Percentiles rank a stretch among this genome's conserved stretches.
These are phyloP conservation scores for Brachionus plicatilis DNA, from an alignment of 1,140 invertebrate genomes.

Conservation along the genomic window DNA sequence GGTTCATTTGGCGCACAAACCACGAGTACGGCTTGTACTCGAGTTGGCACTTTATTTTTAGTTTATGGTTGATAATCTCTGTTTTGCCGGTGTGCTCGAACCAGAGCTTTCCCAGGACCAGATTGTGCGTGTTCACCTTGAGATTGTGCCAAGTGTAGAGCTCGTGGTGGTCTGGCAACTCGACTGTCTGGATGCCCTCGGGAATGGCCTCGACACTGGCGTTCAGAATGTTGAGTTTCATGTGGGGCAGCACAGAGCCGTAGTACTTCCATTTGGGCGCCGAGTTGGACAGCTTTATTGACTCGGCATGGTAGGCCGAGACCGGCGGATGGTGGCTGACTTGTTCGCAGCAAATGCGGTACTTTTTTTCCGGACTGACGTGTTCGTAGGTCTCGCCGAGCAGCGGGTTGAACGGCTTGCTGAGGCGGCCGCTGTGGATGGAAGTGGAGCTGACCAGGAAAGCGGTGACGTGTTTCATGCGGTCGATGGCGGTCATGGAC, in stretches of 20 bases:
- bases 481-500: slow-evolving; percentile 54
- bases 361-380: slow-evolving; percentile 61
- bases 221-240: slow-evolving; percentile 58
- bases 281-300: slow-evolving; percentile 46
- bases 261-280: slow-evolving; percentile 30
- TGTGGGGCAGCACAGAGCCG: background rate
- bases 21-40: slow-evolving; percentile 83
- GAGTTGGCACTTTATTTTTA: slow-evolving; percentile 69
- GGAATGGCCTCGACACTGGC: slow-evolving; percentile 87
- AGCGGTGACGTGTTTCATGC: slow-evolving; percentile 44
- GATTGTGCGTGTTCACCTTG: slow-evolving; percentile 90
- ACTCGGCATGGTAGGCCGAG: slow-evolving; percentile 24
- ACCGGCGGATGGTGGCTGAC: slow-evolving; percentile 40
- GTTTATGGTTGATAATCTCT: slow-evolving; percentile 74
- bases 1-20: slow-evolving; percentile 78
- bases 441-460: slow-evolving; percentile 26
- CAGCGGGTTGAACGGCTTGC: slow-evolving; percentile 40
- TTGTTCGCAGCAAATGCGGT: slow-evolving; percentile 55
- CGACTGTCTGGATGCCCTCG: slow-evolving; percentile 79
- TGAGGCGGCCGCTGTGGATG: background rate
- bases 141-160: slow-evolving; percentile 62
- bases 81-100: slow-evolving; percentile 83
- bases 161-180: slow-evolving; percentile 67
- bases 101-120: slow-evolving; percentile 92
- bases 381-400: slow-evolving; percentile 38